Evolutionary conservation across 2,888 invertebrate genomes (phyloP).

Genomic region (Oxycera nigricornis): DNA sequence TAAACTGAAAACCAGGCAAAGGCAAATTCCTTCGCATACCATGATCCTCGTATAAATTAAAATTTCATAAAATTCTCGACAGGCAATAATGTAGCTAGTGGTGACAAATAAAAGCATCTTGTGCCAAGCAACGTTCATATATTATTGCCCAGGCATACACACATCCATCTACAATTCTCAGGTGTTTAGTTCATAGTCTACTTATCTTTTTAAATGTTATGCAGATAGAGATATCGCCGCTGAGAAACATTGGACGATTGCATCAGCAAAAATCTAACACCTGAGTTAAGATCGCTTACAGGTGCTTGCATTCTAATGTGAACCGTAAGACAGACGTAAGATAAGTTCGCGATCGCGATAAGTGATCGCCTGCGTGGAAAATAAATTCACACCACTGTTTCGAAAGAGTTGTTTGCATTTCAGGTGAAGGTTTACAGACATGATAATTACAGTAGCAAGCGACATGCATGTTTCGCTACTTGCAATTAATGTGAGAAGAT

Average conservation of each 20-base stretch:
- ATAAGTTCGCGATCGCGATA: slow-evolving; percentile 13
- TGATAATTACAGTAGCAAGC: no score
- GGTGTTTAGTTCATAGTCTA: slow-evolving; percentile 22
- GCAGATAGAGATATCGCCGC: slow-evolving; percentile 13
- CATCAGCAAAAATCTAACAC: slow-evolving; percentile 35
- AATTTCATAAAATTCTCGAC: slow-evolving; percentile 27
- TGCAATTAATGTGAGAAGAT: no score
- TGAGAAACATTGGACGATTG: slow-evolving; percentile 22
- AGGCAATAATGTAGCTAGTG: neutral
- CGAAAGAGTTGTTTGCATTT: slow-evolving; percentile 30
- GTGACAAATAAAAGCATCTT: slow-evolving; percentile 17
- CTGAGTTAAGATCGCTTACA: slow-evolving; percentile 39
- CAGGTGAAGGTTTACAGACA: slow-evolving; percentile 24
- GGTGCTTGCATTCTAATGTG: slow-evolving; percentile 32
- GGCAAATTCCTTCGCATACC: no score
- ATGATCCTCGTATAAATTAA: slow-evolving; percentile 36
- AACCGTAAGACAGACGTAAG: slow-evolving; percentile 25
- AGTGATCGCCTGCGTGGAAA: slow-evolving; percentile 36
- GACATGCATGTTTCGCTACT: no score
- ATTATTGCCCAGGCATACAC: neutral
- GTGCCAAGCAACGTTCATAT: neutral
- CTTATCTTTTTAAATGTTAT: slow-evolving; percentile 25
- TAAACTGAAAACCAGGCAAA: no score
- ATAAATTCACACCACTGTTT: slow-evolving; percentile 32
- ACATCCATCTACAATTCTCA: neutral